phyloP scores from a whole-genome alignment of 2,797 vertebrate species.

The Phoeniculus purpureus region DNA sequence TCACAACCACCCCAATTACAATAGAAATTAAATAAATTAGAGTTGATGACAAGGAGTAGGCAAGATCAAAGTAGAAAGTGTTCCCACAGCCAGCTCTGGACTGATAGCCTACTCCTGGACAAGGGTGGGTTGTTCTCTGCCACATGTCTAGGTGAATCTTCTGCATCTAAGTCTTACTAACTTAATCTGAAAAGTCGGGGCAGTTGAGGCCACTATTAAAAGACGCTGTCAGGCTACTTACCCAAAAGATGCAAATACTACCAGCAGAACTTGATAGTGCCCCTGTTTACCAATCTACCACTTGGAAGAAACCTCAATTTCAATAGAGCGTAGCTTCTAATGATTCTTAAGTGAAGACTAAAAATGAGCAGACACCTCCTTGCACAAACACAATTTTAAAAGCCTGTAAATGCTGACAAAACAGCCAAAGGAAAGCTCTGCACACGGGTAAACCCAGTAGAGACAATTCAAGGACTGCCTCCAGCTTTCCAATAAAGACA shows the following conservation, averaged over 20 bases:
- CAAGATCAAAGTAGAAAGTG: not conserved
- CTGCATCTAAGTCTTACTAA: not conserved
- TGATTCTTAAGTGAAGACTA: not conserved
- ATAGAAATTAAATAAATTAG: not conserved
- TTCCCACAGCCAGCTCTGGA: not conserved
- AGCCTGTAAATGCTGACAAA: not conserved
- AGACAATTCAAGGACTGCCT: constrained; percentile 4
- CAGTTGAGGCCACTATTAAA: not conserved
- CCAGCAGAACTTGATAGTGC: not conserved
- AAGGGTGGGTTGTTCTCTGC: not conserved
- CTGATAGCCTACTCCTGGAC: not conserved
- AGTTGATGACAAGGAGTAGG: not conserved
- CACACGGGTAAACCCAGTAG: not conserved
- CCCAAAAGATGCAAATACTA: not conserved
- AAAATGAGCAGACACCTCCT: not conserved
- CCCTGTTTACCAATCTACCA: not conserved
- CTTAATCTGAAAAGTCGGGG: not conserved
- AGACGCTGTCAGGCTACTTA: not conserved
- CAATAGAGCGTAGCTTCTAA: not conserved
- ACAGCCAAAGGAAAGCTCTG: not conserved
- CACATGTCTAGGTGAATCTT: not conserved
- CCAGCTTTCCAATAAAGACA: not conserved
- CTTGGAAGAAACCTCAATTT: not conserved
- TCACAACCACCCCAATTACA: not conserved
- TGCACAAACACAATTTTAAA: not conserved